Evolutionary conservation across 2,797 vertebrate genomes (phyloP), one percentile per base, ranked within the genome.

Genomic region (Enteromius trimaculatus): DNA sequence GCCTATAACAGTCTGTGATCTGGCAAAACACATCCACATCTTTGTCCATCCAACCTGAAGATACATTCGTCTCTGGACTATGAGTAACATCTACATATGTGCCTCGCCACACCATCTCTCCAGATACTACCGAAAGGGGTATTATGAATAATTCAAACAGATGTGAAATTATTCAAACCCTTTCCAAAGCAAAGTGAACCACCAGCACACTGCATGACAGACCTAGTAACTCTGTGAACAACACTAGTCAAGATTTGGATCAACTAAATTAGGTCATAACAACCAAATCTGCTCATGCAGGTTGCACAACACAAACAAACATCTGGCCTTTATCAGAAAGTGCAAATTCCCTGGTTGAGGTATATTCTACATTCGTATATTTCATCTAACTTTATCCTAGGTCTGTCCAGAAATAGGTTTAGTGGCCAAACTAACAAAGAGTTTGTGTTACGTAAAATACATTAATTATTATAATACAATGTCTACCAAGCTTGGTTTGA

Each of bases 131-230:
- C 29, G 62, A 83, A 44, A 76, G 13, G 69, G 53, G 53, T 44
- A 78, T 44, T 70, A 16, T 85, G 29, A 88, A 86, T 83, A 79
- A 88, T 86, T 85, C 78, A 86, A 78, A 70, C 26, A 71, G 3
- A 65, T 77, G 84, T 70, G 80, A 78, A 88, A 85, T 85, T 82
- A 86, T 86, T 88, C 37, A 81, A 37, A 42, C 75, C 47, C 29
- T 75, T 66, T 62, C 53, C 19, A 37, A 55, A 26, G 3, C 60
- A 21, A 65, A 51, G 58, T 49, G 77, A 58, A 55, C 13, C 34
- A 69, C 47, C 6, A 49, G 47, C 31, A 39, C 14, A 26, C 31
- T 66, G 53, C 62, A 51, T 11, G 7, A 77, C 55, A 64, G 49
- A 16, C 26, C 13, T 2, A 19, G 70, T 60, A 79, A 23, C 64